Conservation (phyloP, 2,113 vertebrate genomes). For the Pelobates fuscus region DNA sequence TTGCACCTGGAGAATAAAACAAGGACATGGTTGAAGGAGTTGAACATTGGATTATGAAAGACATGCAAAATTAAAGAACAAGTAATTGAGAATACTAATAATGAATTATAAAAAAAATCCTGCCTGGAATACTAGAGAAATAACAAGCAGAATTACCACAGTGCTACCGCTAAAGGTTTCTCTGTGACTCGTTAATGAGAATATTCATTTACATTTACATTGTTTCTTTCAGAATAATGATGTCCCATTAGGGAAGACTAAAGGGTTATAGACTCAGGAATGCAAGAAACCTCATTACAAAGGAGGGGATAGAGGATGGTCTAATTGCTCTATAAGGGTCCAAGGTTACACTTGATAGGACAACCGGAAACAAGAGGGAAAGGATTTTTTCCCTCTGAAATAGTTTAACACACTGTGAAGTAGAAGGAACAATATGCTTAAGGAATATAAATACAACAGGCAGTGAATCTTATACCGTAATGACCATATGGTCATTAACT, state of each 20-base stretch:
- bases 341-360: slow-evolving; percentile 99
- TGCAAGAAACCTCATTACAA: slow-evolving; percentile 99
- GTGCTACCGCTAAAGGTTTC: slow-evolving; percentile 89
- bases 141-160: slow-evolving; percentile 87
- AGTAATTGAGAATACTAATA: slow-evolving; percentile 91
- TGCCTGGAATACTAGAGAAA: slow-evolving; percentile 88
- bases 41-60: slow-evolving; percentile 79
- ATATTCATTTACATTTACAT: slow-evolving; percentile 99
- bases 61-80: slow-evolving; percentile 92
- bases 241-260: slow-evolving; percentile 99
- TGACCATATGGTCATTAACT: slow-evolving; percentile 96
- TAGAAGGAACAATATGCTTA: slow-evolving; percentile 95
- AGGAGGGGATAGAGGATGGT: slow-evolving; percentile 96
- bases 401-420: slow-evolving; percentile 91
- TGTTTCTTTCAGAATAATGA: slow-evolving; percentile 99
- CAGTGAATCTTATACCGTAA: slow-evolving; percentile 83
- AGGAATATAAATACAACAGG: slow-evolving; percentile 95
- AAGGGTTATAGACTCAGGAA: slow-evolving; percentile 99
- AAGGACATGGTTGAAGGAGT: slow-evolving; percentile 82
- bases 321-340: slow-evolving; percentile 99
- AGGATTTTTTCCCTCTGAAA: slow-evolving; percentile 85
- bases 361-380: slow-evolving; percentile 95
- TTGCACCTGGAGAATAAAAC: slow-evolving; percentile 83
- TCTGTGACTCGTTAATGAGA: slow-evolving; percentile 99
- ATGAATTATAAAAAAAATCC: slow-evolving; percentile 87